phyloP scores from a whole-genome alignment of 2,113 vertebrate genomes.

The Grammomys dolichurus region DNA sequence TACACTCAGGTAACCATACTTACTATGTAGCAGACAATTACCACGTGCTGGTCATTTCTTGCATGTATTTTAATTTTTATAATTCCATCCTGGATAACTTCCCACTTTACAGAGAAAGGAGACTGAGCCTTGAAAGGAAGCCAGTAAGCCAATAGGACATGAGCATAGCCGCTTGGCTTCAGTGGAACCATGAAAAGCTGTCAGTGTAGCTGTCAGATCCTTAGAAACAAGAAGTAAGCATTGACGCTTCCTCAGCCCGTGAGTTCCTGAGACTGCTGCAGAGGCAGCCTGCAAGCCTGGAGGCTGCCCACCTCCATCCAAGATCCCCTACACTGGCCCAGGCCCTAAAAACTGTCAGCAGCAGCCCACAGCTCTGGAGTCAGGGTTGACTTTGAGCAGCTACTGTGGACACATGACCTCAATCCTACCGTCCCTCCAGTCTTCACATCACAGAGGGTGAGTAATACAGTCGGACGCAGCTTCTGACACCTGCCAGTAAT shows the following conservation, averaged over 20 bases:
- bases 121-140: neutral
- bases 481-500: neutral
- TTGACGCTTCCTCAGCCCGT: neutral
- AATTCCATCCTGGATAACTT: neutral
- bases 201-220: neutral
- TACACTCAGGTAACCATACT: neutral
- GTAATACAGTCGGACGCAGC: accelerated
- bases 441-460: neutral
- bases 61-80: neutral
- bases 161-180: neutral
- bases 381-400: neutral
- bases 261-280: neutral
- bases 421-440: neutral
- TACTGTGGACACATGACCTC: neutral
- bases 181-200: neutral
- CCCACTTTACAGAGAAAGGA: slow-evolving; percentile 26
- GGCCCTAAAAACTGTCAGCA: neutral
- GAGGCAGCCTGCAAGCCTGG: accelerated
- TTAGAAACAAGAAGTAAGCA: neutral
- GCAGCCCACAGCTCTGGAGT: neutral
- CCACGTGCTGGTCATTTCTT: neutral
- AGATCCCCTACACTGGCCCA: neutral
- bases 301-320: too few relatives aligned
- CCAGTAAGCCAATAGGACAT: neutral
- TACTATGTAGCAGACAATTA: too few relatives aligned